Evolutionary conservation across 1,140 invertebrate genomes (phyloP), one percentile per base, ranked within the genome.

Genomic region (Pseudobourletiella spinata): DNA sequence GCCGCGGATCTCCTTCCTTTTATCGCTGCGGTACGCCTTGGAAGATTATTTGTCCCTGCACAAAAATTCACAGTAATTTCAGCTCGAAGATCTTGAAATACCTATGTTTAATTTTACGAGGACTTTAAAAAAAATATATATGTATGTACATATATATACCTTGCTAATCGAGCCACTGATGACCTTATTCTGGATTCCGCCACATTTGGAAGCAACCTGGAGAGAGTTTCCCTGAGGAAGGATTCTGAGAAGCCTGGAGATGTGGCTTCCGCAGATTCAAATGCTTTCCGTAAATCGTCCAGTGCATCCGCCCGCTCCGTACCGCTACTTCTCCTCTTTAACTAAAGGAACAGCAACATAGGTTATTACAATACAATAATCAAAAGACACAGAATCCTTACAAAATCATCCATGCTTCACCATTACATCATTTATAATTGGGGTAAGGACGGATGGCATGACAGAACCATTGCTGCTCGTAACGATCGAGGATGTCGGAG

Each of bases 241-340:
- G 62, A 48, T 57, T 69, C 68, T 2, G 68, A 69, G 55, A 69
- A 69, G 2, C 68, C 68, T 28, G 68, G 68, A 8, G 68, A 66
- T 2, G 64, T 61, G 14, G 56, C 32, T 65, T 69, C 68, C 22
- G 68, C 68, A 1, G 68, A 59, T 50, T 69, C 68, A 67, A 67
- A 69, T 18, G 63, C 68, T 35, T 63, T 15, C 29, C 65, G 35
- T 20, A 69, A 46, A 15, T 69, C 64, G 25, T 69, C 68, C 18
- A 69, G 48, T 28, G 60, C 65, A 50, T 69, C 68, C 18, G 64
- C 68, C 59, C 63, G 64, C 35, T 60, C 57, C 20, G 64, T 64
- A 24, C 68, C 68, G 29, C 65, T 58, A 20, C 61, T 63, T 46
- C 51, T 64, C 42, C 63, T 30, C 52, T 59, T 64, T 44, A 69